These are phyloP conservation scores for Rousettus leschenaultii DNA, from an alignment of 2,113 vertebrate species.

Conservation along the genomic window DNA sequence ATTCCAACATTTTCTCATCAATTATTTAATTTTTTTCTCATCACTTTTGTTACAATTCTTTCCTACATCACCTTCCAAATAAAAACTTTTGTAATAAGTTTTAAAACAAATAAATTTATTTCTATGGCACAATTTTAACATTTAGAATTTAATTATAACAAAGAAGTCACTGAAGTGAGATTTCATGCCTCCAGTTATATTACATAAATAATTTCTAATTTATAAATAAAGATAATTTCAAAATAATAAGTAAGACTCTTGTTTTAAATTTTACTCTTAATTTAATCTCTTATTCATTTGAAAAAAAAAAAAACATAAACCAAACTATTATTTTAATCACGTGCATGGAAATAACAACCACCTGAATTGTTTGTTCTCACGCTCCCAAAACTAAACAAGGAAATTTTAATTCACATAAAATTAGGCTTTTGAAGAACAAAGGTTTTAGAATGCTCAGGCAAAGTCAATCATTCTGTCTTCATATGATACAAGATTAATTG, in stretches of 20 bases:
- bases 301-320: neutral
- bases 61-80: neutral
- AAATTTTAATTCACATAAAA: neutral
- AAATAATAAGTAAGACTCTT: too few species aligned
- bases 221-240: neutral
- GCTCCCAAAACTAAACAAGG: neutral
- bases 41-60: neutral
- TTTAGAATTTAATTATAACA: neutral
- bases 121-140: neutral
- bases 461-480: neutral
- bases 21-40: neutral
- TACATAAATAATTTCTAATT: neutral
- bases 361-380: neutral
- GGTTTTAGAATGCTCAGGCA: neutral
- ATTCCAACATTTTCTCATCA: neutral
- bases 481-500: neutral
- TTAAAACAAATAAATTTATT: neutral
- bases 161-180: neutral
- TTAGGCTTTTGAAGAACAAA: neutral
- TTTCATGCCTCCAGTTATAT: neutral
- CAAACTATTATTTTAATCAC: neutral
- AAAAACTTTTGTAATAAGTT: neutral
- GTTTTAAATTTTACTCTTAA: neutral
- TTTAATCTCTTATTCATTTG: neutral
- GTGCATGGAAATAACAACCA: neutral